A percentile compares a stretch with the other conserved stretches of the same genome.
Evolutionary conservation across 1,140 invertebrate genomes (phyloP).

Genomic region (Melanaphis sacchari): DNA sequence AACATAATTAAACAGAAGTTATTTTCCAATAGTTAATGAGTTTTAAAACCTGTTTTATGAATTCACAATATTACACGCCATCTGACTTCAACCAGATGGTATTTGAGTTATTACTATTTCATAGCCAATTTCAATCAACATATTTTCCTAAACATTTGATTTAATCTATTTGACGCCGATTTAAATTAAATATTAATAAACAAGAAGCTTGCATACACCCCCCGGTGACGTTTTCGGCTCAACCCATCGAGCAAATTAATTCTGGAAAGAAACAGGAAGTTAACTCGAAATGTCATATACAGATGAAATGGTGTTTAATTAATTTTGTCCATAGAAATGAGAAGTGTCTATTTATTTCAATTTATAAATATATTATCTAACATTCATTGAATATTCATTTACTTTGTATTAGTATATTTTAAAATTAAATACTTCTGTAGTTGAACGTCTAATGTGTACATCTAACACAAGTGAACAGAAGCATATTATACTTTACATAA

Average conservation of each 20-base stretch:
- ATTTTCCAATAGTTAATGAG: not conserved
- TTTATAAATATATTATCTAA: not conserved
- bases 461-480: not conserved
- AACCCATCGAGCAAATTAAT: slow-evolving; percentile 41
- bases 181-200: slow-evolving; percentile 49
- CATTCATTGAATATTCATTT: not conserved
- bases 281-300: slow-evolving; percentile 36
- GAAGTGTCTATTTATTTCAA: slow-evolving; percentile 42
- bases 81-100: not conserved
- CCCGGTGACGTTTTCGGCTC: not conserved
- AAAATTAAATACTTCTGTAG: not conserved
- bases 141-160: slow-evolving; percentile 18
- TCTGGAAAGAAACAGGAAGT: not conserved
- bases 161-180: slow-evolving; percentile 23
- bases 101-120: not conserved
- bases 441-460: not conserved
- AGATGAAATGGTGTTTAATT: slow-evolving; percentile 35
- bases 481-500: not conserved
- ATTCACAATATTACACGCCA: not conserved
- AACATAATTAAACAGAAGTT: slow-evolving; percentile 1
- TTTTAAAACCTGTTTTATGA: slow-evolving; percentile 19
- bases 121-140: slow-evolving; percentile 43
- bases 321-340: slow-evolving; percentile 7
- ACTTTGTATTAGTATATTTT: not conserved
- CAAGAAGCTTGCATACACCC: not conserved